Evolutionary conservation across 2,113 vertebrate genomes (phyloP).

Genomic region (Thalassoma bifasciatum): DNA sequence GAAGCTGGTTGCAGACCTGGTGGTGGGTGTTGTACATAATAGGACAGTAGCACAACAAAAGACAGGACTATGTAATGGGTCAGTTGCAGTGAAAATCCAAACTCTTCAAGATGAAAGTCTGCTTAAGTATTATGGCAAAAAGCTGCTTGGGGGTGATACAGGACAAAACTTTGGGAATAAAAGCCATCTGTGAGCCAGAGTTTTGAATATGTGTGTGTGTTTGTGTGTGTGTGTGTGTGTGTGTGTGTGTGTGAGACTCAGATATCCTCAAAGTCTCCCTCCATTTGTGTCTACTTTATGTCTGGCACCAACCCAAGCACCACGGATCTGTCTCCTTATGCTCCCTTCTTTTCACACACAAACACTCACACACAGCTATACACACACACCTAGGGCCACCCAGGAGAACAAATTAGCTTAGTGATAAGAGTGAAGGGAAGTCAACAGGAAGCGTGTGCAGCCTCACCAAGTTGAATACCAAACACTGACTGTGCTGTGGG

Average conservation of each 20-base stretch:
- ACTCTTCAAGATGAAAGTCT: slow-evolving; percentile 2
- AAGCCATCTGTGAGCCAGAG: slow-evolving; percentile 38
- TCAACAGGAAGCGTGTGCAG: slow-evolving; percentile 40
- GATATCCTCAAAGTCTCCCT: slow-evolving; percentile 41
- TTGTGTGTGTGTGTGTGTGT: slow-evolving; percentile 11
- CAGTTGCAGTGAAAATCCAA: slow-evolving; percentile 7
- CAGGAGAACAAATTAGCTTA: slow-evolving; percentile 54
- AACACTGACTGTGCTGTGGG: slow-evolving; percentile 13
- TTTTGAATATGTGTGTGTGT: slow-evolving; percentile 16
- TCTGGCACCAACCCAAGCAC: slow-evolving; percentile 62
- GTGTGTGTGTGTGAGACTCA: slow-evolving; percentile 24
- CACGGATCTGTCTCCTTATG: slow-evolving; percentile 68
- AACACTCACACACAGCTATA: slow-evolving; percentile 29
- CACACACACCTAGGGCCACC: slow-evolving; percentile 27
- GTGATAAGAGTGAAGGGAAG: slow-evolving; percentile 42
- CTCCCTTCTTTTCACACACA: slow-evolving; percentile 29
- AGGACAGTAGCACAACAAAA: background rate
- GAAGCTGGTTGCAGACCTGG: too few species aligned
- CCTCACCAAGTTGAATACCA: slow-evolving; percentile 24
- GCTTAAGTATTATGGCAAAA: background rate
- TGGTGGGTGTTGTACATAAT: too few species aligned
- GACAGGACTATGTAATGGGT: background rate
- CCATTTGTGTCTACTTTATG: slow-evolving; percentile 62
- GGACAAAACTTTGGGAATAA: slow-evolving; percentile 10
- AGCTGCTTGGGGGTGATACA: background rate